phyloP scores from a whole-genome alignment of 2,797 vertebrate species.

The Diplodus sargus region DNA sequence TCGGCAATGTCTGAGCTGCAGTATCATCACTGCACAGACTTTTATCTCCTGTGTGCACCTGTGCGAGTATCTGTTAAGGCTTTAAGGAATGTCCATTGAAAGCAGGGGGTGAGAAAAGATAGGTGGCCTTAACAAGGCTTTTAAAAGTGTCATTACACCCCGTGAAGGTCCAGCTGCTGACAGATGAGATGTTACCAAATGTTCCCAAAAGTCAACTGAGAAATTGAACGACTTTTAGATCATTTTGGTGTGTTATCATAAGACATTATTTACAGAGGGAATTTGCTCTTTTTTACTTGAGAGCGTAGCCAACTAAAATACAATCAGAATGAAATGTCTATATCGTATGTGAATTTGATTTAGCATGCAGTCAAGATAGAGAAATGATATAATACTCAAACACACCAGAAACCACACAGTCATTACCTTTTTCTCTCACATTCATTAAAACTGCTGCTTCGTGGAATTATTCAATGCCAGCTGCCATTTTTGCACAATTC shows the following conservation, averaged over 20 bases:
- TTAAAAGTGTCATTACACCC: conserved; percentile 69
- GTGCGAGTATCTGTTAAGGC: conserved; percentile 58
- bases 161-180: conserved; percentile 65
- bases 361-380: conserved; percentile 34
- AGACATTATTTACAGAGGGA: conserved; percentile 49
- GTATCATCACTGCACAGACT: conserved; percentile 41
- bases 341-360: conserved; percentile 57
- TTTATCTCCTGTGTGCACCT: conserved; percentile 71
- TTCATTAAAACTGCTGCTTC: conserved; percentile 66
- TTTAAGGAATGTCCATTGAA: conserved; percentile 70
- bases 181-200: conserved; percentile 58
- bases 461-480: conserved; percentile 62
- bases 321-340: conserved; percentile 25
- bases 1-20: conserved; percentile 52
- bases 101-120: conserved; percentile 57
- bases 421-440: conserved; percentile 48
- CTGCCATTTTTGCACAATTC: conserved; percentile 54
- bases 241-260: conserved; percentile 58
- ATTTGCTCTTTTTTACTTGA: conserved; percentile 21
- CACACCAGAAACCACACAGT: conserved; percentile 53
- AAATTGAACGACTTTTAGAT: conserved; percentile 59
- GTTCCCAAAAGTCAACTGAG: conserved; percentile 46
- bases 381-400: conserved; percentile 47
- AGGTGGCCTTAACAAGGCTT: conserved; percentile 66
- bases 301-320: conserved; percentile 49